Conservation (phyloP, 2,888 invertebrate genomes). For the Yponomeuta cagnagella region DNA sequence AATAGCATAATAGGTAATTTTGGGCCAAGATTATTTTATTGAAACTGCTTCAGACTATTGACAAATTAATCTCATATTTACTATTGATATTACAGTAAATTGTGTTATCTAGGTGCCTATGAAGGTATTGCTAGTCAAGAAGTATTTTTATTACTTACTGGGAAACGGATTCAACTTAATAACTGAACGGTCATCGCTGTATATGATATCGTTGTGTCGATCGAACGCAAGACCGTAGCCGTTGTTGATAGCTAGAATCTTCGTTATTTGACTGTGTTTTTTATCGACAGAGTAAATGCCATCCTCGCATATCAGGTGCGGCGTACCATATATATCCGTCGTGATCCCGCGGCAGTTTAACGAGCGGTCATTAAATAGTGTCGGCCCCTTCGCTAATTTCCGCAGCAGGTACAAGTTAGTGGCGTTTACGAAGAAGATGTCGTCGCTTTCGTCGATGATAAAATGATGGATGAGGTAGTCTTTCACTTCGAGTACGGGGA, state of each 20-base stretch:
- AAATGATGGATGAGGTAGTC: slow-evolving; percentile 44
- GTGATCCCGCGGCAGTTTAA: slow-evolving; percentile 41
- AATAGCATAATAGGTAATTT: too few species aligned
- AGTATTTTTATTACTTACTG: neutral
- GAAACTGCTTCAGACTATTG: too few species aligned
- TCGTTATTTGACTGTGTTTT: slow-evolving; percentile 30
- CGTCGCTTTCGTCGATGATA: slow-evolving; percentile 33
- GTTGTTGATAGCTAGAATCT: slow-evolving; percentile 34
- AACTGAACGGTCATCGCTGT: slow-evolving; percentile 47
- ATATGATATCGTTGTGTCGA: slow-evolving; percentile 46
- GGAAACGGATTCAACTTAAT: slow-evolving; percentile 26
- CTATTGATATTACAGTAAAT: too few species aligned
- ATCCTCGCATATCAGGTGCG: slow-evolving; percentile 42
- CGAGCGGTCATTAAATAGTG: slow-evolving; percentile 30
- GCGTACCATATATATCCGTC: slow-evolving; percentile 34
- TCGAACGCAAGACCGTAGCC: slow-evolving; percentile 50
- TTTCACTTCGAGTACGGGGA: slow-evolving; percentile 30
- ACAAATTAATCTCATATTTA: too few species aligned
- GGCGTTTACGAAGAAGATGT: slow-evolving; percentile 41
- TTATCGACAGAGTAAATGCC: slow-evolving; percentile 42
- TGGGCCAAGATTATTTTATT: too few species aligned
- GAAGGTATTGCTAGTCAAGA: too few species aligned
- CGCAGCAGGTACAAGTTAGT: slow-evolving; percentile 36
- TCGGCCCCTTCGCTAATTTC: slow-evolving; percentile 30
- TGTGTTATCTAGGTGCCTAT: too few species aligned